Evolutionary conservation across 2,888 invertebrate genomes (phyloP).

Genomic region (Listrodromus nycthemerus): DNA sequence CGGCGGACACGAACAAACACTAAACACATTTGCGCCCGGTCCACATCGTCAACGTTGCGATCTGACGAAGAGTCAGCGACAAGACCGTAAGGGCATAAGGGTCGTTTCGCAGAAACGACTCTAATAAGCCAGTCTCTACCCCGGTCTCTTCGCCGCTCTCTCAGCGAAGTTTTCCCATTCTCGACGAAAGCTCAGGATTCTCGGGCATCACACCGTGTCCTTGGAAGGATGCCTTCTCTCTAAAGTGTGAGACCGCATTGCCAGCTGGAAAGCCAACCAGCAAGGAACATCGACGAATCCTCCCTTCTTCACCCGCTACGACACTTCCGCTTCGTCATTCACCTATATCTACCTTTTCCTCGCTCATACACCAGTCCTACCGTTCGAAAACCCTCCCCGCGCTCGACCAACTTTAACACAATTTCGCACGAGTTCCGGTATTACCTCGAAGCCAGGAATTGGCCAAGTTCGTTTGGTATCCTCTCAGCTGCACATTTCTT

Average conservation of each 20-base stretch:
- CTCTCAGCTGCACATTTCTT: conserved; percentile 8
- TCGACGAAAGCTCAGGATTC: conserved; percentile 38
- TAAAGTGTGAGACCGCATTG: not conserved
- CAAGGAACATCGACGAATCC: conserved; percentile 28
- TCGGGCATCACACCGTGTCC: conserved; percentile 18
- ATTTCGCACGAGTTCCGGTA: conserved; percentile 48
- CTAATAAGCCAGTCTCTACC: conserved; percentile 24
- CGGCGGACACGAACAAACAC: not conserved
- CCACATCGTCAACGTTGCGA: conserved; percentile 5
- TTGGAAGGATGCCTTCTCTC: conserved; percentile 27
- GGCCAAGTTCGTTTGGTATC: conserved; percentile 53
- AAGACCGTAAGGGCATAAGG: not conserved
- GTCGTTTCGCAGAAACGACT: conserved; percentile 9
- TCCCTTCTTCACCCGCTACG: conserved; percentile 23
- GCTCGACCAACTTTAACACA: conserved; percentile 56
- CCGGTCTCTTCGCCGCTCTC: not conserved
- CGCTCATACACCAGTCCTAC: not conserved
- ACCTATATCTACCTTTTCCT: conserved; percentile 1
- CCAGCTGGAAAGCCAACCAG: conserved; percentile 22
- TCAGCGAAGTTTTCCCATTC: conserved; percentile 59
- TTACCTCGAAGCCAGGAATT: conserved; percentile 50
- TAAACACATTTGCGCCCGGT: conserved; percentile 22
- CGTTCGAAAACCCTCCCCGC: not conserved
- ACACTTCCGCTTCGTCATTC: not conserved
- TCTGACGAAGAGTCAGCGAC: not conserved